phyloP scores from a whole-genome alignment of 2,113 vertebrate genomes.

The Pao palembangensis region DNA sequence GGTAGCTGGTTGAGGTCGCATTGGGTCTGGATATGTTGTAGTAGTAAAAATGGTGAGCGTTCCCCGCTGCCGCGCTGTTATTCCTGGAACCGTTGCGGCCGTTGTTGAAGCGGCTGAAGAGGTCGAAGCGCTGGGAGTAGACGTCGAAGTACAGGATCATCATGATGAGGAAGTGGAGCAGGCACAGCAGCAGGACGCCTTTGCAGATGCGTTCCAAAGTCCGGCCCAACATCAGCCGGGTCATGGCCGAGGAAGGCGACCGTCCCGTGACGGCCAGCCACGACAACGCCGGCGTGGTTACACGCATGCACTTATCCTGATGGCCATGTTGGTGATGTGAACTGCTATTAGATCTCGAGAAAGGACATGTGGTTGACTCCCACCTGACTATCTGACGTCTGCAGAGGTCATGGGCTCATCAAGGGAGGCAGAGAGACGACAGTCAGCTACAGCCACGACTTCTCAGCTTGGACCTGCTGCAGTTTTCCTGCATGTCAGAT shows the following conservation, averaged over 20 bases:
- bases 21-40: conserved; percentile 86
- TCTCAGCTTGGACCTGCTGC: conserved; percentile 13
- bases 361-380: conserved; percentile 26
- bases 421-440: background rate
- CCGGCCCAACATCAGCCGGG: conserved; percentile 96
- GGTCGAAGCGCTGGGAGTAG: conserved; percentile 93
- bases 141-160: conserved; percentile 99
- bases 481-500: conserved; percentile 51
- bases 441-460: conserved; percentile 5
- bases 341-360: conserved; percentile 25
- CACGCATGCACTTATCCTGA: conserved; percentile 40
- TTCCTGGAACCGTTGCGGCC: conserved; percentile 79
- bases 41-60: conserved; percentile 73
- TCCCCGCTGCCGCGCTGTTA: conserved; percentile 69
- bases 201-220: conserved; percentile 99
- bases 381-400: conserved; percentile 18
- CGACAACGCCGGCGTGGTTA: conserved; percentile 50
- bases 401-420: conserved; percentile 47
- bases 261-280: conserved; percentile 63
- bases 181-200: conserved; percentile 94
- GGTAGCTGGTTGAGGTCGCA: conserved; percentile 76
- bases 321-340: background rate
- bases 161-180: conserved; percentile 96
- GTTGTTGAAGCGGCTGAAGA: conserved; percentile 96
- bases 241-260: conserved; percentile 85